Conservation (phyloP, 2,797 vertebrate genomes). For the Decapterus maruadsi region DNA sequence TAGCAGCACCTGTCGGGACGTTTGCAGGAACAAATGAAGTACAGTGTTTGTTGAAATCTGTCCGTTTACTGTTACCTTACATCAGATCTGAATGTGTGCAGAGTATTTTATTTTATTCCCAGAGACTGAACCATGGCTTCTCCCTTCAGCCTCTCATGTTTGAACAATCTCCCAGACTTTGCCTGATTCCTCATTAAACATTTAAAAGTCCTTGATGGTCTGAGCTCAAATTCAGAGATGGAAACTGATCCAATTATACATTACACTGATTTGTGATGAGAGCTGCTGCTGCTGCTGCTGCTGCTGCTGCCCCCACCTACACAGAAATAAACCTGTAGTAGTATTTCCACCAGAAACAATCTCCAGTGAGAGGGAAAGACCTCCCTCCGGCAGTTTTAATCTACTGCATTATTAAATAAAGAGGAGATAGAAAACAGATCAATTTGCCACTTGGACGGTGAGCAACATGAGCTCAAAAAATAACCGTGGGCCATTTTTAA, state of each 20-base stretch:
- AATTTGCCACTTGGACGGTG: conserved; percentile 67
- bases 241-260: neutral
- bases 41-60: conserved; percentile 20
- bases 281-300: conserved; percentile 14
- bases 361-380: conserved; percentile 42
- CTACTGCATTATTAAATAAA: conserved; percentile 76
- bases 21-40: conserved; percentile 41
- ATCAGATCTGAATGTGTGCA: neutral
- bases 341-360: conserved; percentile 45
- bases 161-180: neutral
- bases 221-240: neutral
- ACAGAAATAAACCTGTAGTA: conserved; percentile 41
- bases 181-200: neutral
- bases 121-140: neutral
- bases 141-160: neutral
- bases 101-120: neutral
- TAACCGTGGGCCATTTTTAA: conserved; percentile 60
- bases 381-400: conserved; percentile 60
- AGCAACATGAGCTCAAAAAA: conserved; percentile 43
- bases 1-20: conserved; percentile 64
- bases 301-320: conserved; percentile 16
- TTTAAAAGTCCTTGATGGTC: neutral
- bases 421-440: conserved; percentile 65
- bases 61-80: neutral
- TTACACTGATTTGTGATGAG: neutral